Base-by-base conservation (phyloP, 2,797 vertebrate genomes). In the Parauchenoglanis punctatus region DNA sequence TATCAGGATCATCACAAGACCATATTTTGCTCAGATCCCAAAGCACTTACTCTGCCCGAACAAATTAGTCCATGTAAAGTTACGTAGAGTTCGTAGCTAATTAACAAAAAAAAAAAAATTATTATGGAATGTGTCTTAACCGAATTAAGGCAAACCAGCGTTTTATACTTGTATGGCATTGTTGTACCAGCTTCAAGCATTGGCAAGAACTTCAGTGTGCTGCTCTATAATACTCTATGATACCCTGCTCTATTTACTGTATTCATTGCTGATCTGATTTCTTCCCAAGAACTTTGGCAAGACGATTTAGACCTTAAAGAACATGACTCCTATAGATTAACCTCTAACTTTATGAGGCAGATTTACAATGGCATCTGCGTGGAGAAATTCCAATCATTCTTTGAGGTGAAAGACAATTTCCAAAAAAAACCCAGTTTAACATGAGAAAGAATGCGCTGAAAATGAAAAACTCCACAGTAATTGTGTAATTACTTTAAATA, bases 351-450 rank as follows among this genome's bases (percentile, higher is more conserved):
- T 81, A 85, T 46, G 68, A 85, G 46, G 12, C 35, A 86, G n/a
- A 35, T 65, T 61, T 59, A 77, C 73, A 77, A 25, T 87, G 65
- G 83, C 56, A 76, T 72, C 73, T 35, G 58, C 46, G 25, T 78
- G 25, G 31, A 81, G 20, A 85, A 85, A 88, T 87, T 70, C 67
- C 82, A 83, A 28, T 67, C 72, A 44, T 44, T 75, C 44, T 23
- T 23, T 44, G 7, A 72, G 68, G 35, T 40, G 0, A 73, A 73
- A 73, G 20, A 73, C 40, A 44, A 52, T 52, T 49, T 76, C 11
- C 44, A n/a, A 49, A 49, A n/a, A 49, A 40, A 40, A 3, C 40
- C 40, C 23, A 52, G 44, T 49, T 52, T 15, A 52, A 7, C 46
- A 76, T 28, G 31, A 49, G 11, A 75, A 75, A 11, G 10, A 4